Base-by-base conservation (phyloP, 2,113 vertebrate species). In the Gobio gobio region DNA sequence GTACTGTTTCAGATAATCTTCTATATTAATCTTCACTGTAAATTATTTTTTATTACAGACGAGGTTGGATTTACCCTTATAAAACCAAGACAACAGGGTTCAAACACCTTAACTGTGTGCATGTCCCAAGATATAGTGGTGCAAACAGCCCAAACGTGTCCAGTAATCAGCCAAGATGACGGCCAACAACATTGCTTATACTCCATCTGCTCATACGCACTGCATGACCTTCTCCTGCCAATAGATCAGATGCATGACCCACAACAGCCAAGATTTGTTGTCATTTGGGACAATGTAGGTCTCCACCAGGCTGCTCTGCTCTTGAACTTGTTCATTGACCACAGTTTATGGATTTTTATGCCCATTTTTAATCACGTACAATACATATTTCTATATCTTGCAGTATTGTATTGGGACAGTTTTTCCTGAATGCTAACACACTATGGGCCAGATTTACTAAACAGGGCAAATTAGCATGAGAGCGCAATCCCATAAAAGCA, bases 211-310 rank as follows among this genome's bases (percentile, higher is more conserved):
- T 10, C 16, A 4, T 14, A 26, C 1, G 4, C 8, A 33, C 6
- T 20, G 51, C 49, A 76, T 76, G 26, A 76, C 74, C 74, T 59
- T 59, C 40, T 12, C 40, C 58, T 26, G 13, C n/a, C 78, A 64
- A 13, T 9, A 6, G 56, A 61, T 43, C 36, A 78, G 56, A n/a
- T 61, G 54, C 54, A 59, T 43, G 54, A 61, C 33, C 76, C 56
- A 78, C 16, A 61, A 58, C 76, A 40, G 56, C 76, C 54, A 13
- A 59, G 56, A 78, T 61, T 43, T 43, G 33, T 61, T 61, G 54
- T 79, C 77, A 79, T 78, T 47, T 54, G 73, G 47, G 24, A 26
- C 2, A 54, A 54, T 76, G 47, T 54, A 75, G 3, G 54, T 24
- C 59, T 78, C 33, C 56, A 59, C 36, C 20, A 54, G 8, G 24